These are phyloP conservation scores for Asarcornis scutulata DNA, from an alignment of 2,113 vertebrate species.

Conservation along the genomic window DNA sequence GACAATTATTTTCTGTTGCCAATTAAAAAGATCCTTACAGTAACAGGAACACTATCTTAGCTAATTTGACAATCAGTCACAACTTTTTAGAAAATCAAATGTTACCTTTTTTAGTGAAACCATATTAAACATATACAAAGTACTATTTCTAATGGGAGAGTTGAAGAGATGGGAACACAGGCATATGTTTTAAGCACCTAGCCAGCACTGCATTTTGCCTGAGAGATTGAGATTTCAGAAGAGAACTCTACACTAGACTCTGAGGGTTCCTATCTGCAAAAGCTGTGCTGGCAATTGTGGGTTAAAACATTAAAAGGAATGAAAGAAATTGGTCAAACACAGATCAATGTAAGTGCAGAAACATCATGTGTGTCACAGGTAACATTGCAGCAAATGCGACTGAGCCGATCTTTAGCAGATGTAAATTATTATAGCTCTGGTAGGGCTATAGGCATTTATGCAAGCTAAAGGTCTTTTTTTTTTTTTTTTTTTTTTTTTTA, in stretches of 20 bases:
- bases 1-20: background rate
- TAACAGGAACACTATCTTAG: background rate
- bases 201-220: background rate
- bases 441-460: background rate
- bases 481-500: background rate
- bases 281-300: background rate
- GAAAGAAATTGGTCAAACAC: slow-evolving; percentile 21
- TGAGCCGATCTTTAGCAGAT: background rate
- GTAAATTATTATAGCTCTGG: background rate
- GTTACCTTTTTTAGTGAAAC: slow-evolving; percentile 20
- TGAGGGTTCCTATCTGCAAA: background rate
- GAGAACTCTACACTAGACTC: fast-evolving
- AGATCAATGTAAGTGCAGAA: background rate
- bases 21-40: background rate
- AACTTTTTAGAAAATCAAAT: slow-evolving; percentile 25
- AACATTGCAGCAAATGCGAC: background rate
- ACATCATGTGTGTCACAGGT: background rate
- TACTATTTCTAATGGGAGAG: background rate
- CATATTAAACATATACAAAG: background rate
- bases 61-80: slow-evolving; percentile 55
- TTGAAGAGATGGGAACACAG: background rate
- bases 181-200: background rate
- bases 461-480: background rate
- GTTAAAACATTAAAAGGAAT: background rate
- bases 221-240: background rate